A percentile compares a stretch with the other conserved stretches of the same genome.
Conservation (phyloP, 2,113 vertebrate genomes). For the Macquaria ambigua region DNA sequence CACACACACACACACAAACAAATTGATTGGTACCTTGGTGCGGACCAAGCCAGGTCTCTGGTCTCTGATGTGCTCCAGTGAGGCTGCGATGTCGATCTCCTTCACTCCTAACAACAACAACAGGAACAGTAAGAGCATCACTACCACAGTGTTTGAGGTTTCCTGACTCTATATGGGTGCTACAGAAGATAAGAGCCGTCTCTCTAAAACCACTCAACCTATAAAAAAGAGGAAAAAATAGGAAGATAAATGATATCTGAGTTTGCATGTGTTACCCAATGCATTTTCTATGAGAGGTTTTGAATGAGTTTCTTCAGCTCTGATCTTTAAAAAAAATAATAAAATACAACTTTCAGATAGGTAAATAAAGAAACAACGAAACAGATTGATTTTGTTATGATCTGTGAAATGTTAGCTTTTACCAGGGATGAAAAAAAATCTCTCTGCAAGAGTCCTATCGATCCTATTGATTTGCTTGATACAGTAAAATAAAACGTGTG, state of each 20-base stretch:
- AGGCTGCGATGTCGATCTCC: conserved; percentile 98
- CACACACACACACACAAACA: conserved; percentile 11
- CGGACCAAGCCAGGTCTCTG: conserved; percentile 94
- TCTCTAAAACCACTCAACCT: not conserved
- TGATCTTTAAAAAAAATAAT: not conserved
- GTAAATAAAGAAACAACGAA: no score
- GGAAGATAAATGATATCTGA: no score
- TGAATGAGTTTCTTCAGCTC: not conserved
- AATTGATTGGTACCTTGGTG: conserved; percentile 89
- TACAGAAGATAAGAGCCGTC: not conserved
- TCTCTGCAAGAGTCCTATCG: no score
- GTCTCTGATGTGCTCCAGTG: conserved; percentile 96
- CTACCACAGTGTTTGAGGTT: not conserved
- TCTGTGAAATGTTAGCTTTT: not conserved
- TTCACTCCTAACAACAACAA: conserved; percentile 89
- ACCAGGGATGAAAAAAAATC: not conserved
- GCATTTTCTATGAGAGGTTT: not conserved
- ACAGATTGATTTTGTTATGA: no score
- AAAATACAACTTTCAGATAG: no score
- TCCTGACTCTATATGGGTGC: not conserved
- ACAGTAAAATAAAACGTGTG: not conserved
- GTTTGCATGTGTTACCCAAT: not conserved
- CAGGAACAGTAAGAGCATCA: conserved; percentile 5
- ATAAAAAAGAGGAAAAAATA: not conserved
- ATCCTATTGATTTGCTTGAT: not conserved